Base-by-base conservation (phyloP, 1,140 invertebrate species). In the Drosophila nebulosa region DNA sequence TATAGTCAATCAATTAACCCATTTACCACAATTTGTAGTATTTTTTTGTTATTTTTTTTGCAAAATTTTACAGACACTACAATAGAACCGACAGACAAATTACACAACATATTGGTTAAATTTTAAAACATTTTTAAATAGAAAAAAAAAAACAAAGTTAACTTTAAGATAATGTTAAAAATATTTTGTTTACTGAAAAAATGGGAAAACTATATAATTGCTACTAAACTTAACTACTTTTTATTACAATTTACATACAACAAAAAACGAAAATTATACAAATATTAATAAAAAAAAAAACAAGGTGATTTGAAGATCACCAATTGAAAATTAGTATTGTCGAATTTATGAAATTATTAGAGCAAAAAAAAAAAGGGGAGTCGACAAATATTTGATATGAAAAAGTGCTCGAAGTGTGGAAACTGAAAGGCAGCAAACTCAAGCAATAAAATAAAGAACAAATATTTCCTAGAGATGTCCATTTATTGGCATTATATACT, bases 321-420 rank as follows among this genome's bases (percentile, higher is more conserved):
- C 67, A 58, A 81, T 69, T 58, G 80, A 73, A 50, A 69, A 62
- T 32, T 42, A 59, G 27, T 21, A 26, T 18, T 46, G 4, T 66
- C 39, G 35, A 9, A 16, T n/a, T n/a, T n/a, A n/a, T n/a, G n/a
- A n/a, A n/a, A n/a, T n/a, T n/a, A n/a, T n/a, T n/a, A n/a, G n/a
- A n/a, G n/a, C n/a, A n/a, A n/a, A n/a, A n/a, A n/a, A n/a, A n/a
- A n/a, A n/a, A n/a, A n/a, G n/a, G n/a, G n/a, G n/a, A n/a, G n/a
- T n/a, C n/a, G n/a, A n/a, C n/a, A n/a, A n/a, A n/a, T n/a, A n/a
- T n/a, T n/a, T n/a, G n/a, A n/a, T n/a, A n/a, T n/a, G n/a, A n/a
- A n/a, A n/a, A n/a, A n/a, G n/a, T n/a, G n/a, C n/a, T n/a, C n/a
- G n/a, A n/a, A n/a, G n/a, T n/a, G n/a, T n/a, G n/a, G n/a, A n/a